Evolutionary conservation across 92 coral and sea anemone genomes (phyloP), one percentile per base, ranked within the genome.

Genomic region (Palythoa heliodiscus): DNA sequence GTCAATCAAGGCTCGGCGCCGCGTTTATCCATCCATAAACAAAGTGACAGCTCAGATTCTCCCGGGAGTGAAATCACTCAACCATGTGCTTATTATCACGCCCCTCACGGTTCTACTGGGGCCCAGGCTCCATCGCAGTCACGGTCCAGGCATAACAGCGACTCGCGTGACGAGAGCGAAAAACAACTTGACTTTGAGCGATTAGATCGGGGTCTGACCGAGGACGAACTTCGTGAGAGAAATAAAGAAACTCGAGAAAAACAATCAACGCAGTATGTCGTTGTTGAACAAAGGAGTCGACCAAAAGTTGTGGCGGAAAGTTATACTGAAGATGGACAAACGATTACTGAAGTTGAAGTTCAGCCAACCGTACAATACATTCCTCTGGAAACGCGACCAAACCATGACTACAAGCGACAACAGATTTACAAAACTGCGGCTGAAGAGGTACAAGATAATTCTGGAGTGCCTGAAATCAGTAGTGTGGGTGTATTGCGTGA

Each of bases 51-150:
- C 43, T 40, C 57, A 11, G 11, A 55, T 14, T 80, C 84, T 70
- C 84, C 84, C 75, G 74, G 74, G 84, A 80, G 61, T n/a, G 84
- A 80, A 80, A 47, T 29, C 61, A 52, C 84, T 80, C 84, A 80
- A 53, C 84, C 84, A 69, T 80, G 84, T 61, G 48, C 11, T 17
- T 20, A 13, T 50, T 67, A 80, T 47, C 74, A 48, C 73, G 84
- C 84, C 73, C 73, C 72, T 64, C 60, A 64, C 12, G 73, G 66
- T 2, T 8, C 40, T n/a, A 11, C 84, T 80, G 20, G 84, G 67
- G 23, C 73, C 84, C 84, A 80, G 84, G 72, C 74, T 70, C 54
- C 3, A 60, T 16, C 83, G 23, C 73, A 80, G 73, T 35, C 73
- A 38, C 84, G 84, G 7, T 43, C 84, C 5, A 66, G 84, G 25